Base-by-base conservation (phyloP, 2,888 invertebrate genomes). In the Lepidonotus clava region DNA sequence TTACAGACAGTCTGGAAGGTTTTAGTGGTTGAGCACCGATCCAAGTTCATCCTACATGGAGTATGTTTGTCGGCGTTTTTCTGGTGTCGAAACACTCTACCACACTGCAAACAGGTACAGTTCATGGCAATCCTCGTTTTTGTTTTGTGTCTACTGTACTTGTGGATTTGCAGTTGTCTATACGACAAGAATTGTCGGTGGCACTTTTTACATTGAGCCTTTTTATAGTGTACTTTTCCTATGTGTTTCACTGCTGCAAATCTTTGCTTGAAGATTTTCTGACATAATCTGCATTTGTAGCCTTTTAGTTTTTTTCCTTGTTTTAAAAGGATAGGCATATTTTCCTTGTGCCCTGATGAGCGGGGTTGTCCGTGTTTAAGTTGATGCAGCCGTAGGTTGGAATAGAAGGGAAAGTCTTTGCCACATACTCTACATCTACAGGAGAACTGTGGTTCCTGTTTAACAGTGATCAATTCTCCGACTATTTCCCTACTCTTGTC, bases 11-110 rank as follows among this genome's bases (percentile, higher is more conserved):
- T 11, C 8, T 46, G 46, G 18, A 18, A n/a, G n/a, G n/a, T n/a
- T n/a, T n/a, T n/a, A n/a, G n/a, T n/a, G n/a, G n/a, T n/a, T n/a
- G n/a, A n/a, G n/a, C n/a, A n/a, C n/a, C n/a, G n/a, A n/a, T n/a
- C n/a, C n/a, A n/a, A n/a, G n/a, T n/a, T n/a, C n/a, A n/a, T n/a
- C n/a, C 2, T 34, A 71, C 71, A 71, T 24, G 71, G 71, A 18
- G 71, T 71, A 38, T 71, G 71, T 24, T 18, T 34, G 36, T 24
- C 18, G 36, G 71, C 71, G n/a, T 71, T 71, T n/a, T 11, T 18
- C 71, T 71, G 71, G 38, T 71, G 71, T 11, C 71, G 71, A 24
- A 71, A 71, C 14, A 71, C 71, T n/a, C 38, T 34, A 36, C 71
- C 11, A 38, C 71, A 71, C 71, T 71, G 71, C 4, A 71, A 38